Evolutionary conservation across 2,888 invertebrate genomes (phyloP).

Genomic region (Crossocerus cetratus): DNA sequence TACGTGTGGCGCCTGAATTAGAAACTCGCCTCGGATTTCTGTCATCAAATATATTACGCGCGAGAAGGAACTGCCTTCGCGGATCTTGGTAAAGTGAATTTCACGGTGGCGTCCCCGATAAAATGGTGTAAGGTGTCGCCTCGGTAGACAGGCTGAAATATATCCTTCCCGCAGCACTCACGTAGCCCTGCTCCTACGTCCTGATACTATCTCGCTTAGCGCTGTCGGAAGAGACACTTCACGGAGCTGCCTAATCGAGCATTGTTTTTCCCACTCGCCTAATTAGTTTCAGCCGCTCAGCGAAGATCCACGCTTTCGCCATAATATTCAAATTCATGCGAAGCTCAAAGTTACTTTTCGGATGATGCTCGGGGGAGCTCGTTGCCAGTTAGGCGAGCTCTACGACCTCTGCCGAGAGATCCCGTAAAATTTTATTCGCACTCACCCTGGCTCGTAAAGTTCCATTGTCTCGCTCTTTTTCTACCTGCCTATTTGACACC

Average conservation of each 20-base stretch:
- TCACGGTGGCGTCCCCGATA: conserved; percentile 35
- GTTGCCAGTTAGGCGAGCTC: conserved; percentile 1
- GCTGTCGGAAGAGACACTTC: too few relatives aligned
- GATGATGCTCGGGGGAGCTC: conserved; percentile 29
- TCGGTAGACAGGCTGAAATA: too few relatives aligned
- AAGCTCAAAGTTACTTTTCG: conserved; percentile 25
- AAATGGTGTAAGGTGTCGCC: conserved; percentile 23
- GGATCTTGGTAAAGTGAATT: conserved; percentile 25
- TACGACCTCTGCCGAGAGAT: conserved; percentile 6
- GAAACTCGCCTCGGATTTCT: conserved; percentile 39
- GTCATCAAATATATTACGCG: conserved; percentile 43
- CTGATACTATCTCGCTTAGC: too few relatives aligned
- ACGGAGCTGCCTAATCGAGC: too few relatives aligned
- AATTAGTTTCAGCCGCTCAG: conserved; percentile 16
- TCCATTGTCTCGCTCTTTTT: not conserved
- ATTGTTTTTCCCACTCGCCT: too few relatives aligned
- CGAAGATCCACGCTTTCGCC: conserved; percentile 4
- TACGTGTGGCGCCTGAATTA: conserved; percentile 24
- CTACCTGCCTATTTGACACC: not conserved
- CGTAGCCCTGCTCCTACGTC: too few relatives aligned
- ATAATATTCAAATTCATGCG: conserved; percentile 47
- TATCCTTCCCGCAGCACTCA: too few relatives aligned
- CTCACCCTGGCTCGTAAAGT: not conserved
- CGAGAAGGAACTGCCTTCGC: conserved; percentile 19
- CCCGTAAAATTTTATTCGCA: conserved; percentile 5